Evolutionary conservation across 2,797 vertebrate genomes (phyloP).

Genomic region (Onychomys torridus): DNA sequence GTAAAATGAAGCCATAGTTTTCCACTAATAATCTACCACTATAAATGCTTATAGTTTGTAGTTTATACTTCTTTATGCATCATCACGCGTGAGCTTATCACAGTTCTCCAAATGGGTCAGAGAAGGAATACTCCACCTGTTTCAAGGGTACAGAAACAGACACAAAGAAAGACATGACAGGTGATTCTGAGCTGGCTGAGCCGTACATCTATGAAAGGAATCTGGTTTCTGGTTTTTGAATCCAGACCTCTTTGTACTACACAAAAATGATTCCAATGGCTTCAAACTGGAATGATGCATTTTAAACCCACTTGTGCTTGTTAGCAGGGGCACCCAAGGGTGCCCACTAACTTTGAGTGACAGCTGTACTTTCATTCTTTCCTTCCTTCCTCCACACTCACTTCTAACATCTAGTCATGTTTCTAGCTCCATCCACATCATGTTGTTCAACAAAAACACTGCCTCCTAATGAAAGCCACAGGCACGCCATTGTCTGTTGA

Average conservation of each 20-base stretch:
- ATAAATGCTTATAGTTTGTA: neutral
- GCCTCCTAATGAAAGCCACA: conserved; percentile 39
- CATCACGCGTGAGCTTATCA: neutral
- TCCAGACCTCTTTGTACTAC: neutral
- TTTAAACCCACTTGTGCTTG: neutral
- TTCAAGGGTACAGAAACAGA: neutral
- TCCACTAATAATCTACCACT: neutral
- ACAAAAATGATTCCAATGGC: neutral
- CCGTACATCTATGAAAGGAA: neutral
- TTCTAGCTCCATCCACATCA: neutral
- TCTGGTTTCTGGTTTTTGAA: neutral
- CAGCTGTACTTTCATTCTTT: neutral
- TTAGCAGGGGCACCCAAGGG: conserved; percentile 31
- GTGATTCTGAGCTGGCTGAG: neutral
- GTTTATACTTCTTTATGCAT: conserved; percentile 8
- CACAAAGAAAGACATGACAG: neutral
- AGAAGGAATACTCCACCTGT: neutral
- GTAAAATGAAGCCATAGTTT: neutral
- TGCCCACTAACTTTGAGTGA: neutral
- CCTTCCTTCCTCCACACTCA: neutral
- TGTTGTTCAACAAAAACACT: conserved; percentile 29
- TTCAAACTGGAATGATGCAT: neutral
- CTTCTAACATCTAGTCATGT: neutral
- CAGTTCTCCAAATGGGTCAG: conserved; percentile 24
- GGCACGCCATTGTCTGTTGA: neutral